Conservation (phyloP, 1,140 invertebrate species). For the Zaprionus inermis region DNA sequence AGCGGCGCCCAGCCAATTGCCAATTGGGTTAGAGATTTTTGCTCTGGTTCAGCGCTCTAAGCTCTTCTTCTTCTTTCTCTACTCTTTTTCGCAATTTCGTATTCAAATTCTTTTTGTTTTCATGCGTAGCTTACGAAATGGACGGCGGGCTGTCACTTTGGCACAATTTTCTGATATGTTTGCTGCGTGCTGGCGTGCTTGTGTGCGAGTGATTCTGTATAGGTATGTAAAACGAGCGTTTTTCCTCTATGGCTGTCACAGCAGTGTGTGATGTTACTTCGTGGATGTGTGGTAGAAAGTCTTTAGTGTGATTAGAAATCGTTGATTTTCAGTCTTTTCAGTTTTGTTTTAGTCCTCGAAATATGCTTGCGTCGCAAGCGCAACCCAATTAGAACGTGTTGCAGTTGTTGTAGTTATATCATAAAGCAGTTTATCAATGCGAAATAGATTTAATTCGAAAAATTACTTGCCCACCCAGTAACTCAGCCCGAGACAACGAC, state of each 20-base stretch:
- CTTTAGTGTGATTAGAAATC: constrained; percentile 74
- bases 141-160: constrained; percentile 2
- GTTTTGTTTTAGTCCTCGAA: constrained; percentile 55
- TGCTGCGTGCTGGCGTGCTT: constrained; percentile 43
- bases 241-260: constrained; percentile 43
- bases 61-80: neutral
- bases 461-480: constrained; percentile 59
- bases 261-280: constrained; percentile 44
- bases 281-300: constrained; percentile 66
- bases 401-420: constrained; percentile 51
- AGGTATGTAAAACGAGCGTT: constrained; percentile 34
- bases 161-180: constrained; percentile 4
- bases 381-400: constrained; percentile 46
- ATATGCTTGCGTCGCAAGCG: constrained; percentile 51
- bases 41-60: constrained; percentile 3
- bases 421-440: constrained; percentile 68
- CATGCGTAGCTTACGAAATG: constrained; percentile 38
- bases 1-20: constrained; percentile 25
- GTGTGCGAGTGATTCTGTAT: constrained; percentile 15
- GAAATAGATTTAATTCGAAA: constrained; percentile 69
- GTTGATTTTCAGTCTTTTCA: constrained; percentile 71
- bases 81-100: constrained; percentile 26
- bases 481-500: constrained; percentile 76
- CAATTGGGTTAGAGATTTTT: constrained; percentile 17
- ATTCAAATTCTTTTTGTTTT: constrained; percentile 43